Conservation (phyloP, 2,797 vertebrate species). For the Syngnathus acus region DNA sequence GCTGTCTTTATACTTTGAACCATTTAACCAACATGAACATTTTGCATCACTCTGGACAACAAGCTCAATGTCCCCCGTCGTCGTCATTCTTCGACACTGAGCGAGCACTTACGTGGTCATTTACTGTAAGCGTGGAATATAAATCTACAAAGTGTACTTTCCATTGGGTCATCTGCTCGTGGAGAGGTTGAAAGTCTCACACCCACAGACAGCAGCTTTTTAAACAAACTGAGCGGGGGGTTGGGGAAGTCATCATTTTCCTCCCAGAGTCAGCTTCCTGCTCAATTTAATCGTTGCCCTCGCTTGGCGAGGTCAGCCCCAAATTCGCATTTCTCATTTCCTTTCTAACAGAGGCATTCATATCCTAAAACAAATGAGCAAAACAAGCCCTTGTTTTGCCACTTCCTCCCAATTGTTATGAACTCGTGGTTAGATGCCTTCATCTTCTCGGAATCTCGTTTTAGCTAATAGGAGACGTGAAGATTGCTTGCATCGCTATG, state of each 20-base stretch:
- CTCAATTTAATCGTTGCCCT: slow-evolving; percentile 21
- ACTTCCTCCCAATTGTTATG: background rate
- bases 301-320: background rate
- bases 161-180: slow-evolving; percentile 29
- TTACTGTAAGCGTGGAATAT: slow-evolving; percentile 13
- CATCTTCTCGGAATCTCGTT: background rate
- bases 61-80: no score
- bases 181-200: slow-evolving; percentile 37
- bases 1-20: no score
- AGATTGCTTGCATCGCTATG: background rate
- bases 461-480: background rate
- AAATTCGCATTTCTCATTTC: background rate
- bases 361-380: background rate
- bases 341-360: background rate
- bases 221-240: slow-evolving; percentile 23
- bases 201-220: slow-evolving; percentile 29
- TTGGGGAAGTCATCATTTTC: slow-evolving; percentile 29
- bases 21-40: no score
- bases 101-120: slow-evolving; percentile 23
- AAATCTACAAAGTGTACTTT: slow-evolving; percentile 35
- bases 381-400: background rate
- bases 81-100: slow-evolving; percentile 9
- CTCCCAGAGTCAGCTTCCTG: slow-evolving; percentile 34
- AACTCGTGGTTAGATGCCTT: no score
- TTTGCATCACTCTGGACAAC: no score